Base-by-base conservation (phyloP, 2,888 invertebrate species). In the Patella pellucida region DNA sequence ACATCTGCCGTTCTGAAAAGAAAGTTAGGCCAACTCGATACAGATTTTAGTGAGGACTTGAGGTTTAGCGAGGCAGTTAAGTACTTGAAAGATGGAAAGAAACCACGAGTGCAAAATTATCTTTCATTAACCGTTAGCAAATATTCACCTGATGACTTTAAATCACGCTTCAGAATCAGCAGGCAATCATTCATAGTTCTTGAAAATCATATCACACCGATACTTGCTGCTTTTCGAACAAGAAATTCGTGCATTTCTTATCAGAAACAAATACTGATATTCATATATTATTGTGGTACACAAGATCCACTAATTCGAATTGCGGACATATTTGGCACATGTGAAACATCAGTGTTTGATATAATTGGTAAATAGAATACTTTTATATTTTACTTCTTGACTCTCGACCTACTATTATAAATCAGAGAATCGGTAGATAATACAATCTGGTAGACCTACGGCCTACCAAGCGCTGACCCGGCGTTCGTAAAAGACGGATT, bases 301-400 rank as follows among this genome's bases (percentile, higher is more conserved):
- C 62, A 62, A 19, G 62, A 62, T 19, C 62, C 62, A 19, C 19
- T 62, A 14, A 62, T 62, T 19, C 62, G 62, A 62, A 62, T 62
- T 62, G 62, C 62, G 23, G 62, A 62, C 19, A 11, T 62, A 19
- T 62, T 62, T 62, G 62, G 62, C 15, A 19, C 11, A 19, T 62
- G 62, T 62, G 62, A 62, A 62, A 19, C 62, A 12, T 62, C 62
- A 14, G 62, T 62, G 62, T 62, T 62, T 62, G n/a, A 19, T 62
- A 62, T 62, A 62, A 62, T 62, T 62, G 19, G 62, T 62, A 19
- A 62, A 23, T 19, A 56, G 56, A 56, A 56, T 14, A n/a, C 19
- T 19, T 56, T 56, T 16, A 56, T 16, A n/a, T 56, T 56, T 56
- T 56, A 56, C 56, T 56, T 56, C 19, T n/a, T 14, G 16, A 19